A percentile compares a stretch with the other conserved stretches of the same genome.
Conservation (phyloP, 2,797 vertebrate genomes). For the Gallinago nigripennis region DNA sequence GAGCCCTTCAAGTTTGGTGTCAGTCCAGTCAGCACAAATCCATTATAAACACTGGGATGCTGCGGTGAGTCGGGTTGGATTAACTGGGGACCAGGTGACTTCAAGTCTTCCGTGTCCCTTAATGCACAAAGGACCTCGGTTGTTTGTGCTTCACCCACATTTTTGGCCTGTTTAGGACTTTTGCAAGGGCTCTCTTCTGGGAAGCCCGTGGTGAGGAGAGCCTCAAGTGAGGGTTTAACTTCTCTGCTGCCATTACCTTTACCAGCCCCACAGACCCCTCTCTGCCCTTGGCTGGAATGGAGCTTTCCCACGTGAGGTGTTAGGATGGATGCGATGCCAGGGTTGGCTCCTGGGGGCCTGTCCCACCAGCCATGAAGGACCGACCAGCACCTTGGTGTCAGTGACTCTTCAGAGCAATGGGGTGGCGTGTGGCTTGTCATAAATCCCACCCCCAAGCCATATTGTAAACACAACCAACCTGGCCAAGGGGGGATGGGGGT, state of each 20-base stretch:
- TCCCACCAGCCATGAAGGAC: fast-evolving
- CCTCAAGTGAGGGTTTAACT: too few relatives aligned
- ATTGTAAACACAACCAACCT: fast-evolving
- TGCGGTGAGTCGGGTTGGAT: not conserved
- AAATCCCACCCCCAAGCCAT: not conserved
- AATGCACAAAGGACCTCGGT: not conserved
- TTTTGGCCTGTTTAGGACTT: not conserved
- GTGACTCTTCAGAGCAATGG: not conserved
- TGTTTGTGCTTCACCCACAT: not conserved
- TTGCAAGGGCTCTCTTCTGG: not conserved
- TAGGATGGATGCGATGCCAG: not conserved
- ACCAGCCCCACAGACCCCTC: too few relatives aligned
- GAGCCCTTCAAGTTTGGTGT: not conserved
- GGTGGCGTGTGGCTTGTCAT: fast-evolving
- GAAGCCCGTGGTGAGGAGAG: not conserved
- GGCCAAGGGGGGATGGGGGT: fast-evolving
- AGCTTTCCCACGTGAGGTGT: fast-evolving
- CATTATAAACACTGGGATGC: not conserved
- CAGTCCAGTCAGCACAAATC: not conserved
- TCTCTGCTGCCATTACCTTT: not conserved
- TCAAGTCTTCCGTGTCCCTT: not conserved
- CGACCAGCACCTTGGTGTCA: not conserved
- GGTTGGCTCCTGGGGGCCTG: not conserved
- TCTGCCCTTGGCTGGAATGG: too few relatives aligned
- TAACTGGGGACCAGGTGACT: not conserved